Evolutionary conservation across 2,797 vertebrate genomes (phyloP).

Genomic region (Poeciliopsis infans): DNA sequence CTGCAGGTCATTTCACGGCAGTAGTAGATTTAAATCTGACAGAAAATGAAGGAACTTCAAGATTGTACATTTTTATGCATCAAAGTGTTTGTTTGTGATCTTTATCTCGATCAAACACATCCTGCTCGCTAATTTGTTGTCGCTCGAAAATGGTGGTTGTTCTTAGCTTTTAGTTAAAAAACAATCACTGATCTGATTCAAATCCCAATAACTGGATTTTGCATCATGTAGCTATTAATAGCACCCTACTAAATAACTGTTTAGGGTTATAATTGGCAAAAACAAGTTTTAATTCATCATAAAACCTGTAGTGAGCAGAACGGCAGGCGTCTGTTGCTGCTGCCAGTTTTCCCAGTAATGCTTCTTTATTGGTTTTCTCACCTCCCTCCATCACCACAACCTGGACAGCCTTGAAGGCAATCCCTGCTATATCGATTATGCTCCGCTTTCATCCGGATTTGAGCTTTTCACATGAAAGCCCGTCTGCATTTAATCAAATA

Average conservation of each 20-base stretch:
- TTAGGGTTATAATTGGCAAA: neutral
- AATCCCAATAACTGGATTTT: neutral
- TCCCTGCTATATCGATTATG: slow-evolving; percentile 52
- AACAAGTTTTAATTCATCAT: neutral
- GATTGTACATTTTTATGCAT: neutral
- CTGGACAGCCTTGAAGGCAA: slow-evolving; percentile 44
- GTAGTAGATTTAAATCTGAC: neutral
- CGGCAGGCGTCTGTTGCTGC: neutral
- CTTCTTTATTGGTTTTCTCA: slow-evolving; percentile 57
- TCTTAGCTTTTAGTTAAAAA: neutral
- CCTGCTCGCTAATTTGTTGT: neutral
- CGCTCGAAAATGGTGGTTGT: neutral
- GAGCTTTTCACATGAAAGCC: slow-evolving; percentile 64
- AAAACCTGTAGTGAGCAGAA: neutral
- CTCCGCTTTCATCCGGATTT: slow-evolving; percentile 49
- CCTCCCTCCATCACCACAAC: slow-evolving; percentile 48
- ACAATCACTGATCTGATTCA: neutral
- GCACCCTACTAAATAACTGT: neutral
- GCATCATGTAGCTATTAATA: neutral
- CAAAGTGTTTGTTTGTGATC: neutral
- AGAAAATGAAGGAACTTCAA: neutral
- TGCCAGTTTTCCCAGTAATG: slow-evolving; percentile 23
- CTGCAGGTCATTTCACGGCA: neutral
- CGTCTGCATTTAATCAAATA: slow-evolving; percentile 64
- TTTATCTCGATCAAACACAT: neutral